Evolutionary conservation across 1,140 invertebrate genomes (phyloP).

Genomic region (Melipona quadrifasciata): DNA sequence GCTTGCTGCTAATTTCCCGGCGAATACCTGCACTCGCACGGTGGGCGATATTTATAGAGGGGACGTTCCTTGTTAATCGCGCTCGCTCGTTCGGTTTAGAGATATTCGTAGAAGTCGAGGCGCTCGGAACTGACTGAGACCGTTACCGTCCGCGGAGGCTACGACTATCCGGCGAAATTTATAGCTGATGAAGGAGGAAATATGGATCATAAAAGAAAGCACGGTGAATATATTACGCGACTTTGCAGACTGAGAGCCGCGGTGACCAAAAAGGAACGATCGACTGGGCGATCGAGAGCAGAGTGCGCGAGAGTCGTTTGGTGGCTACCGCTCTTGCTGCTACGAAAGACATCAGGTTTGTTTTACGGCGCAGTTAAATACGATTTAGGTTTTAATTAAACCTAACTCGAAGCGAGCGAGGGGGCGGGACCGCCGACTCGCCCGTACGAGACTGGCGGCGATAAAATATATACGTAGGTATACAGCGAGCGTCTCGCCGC

Average conservation of each 20-base stretch:
- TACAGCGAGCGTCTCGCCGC: conserved; percentile 42
- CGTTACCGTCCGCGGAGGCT: neutral
- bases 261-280: conserved; percentile 45
- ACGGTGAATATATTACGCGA: conserved; percentile 6
- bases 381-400: conserved; percentile 77
- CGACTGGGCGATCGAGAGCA: conserved; percentile 42
- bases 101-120: neutral
- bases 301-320: conserved; percentile 54
- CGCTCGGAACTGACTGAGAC: neutral
- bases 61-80: neutral
- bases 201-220: conserved; percentile 51
- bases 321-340: conserved; percentile 60
- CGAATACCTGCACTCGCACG: neutral
- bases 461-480: conserved; percentile 69
- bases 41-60: no score
- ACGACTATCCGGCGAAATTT: conserved; percentile 22
- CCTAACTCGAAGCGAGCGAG: conserved; percentile 65
- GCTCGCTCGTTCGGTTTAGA: conserved; percentile 31
- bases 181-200: conserved; percentile 35
- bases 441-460: conserved; percentile 54
- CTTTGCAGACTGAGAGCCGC: neutral
- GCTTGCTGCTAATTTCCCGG: neutral
- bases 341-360: conserved; percentile 71
- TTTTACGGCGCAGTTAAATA: conserved; percentile 75
- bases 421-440: conserved; percentile 59